A percentile compares a stretch with the other conserved stretches of the same genome.
These are phyloP conservation scores for Muricea muricata DNA, from an alignment of 92 coral and sea anemone species.

Conservation along the genomic window DNA sequence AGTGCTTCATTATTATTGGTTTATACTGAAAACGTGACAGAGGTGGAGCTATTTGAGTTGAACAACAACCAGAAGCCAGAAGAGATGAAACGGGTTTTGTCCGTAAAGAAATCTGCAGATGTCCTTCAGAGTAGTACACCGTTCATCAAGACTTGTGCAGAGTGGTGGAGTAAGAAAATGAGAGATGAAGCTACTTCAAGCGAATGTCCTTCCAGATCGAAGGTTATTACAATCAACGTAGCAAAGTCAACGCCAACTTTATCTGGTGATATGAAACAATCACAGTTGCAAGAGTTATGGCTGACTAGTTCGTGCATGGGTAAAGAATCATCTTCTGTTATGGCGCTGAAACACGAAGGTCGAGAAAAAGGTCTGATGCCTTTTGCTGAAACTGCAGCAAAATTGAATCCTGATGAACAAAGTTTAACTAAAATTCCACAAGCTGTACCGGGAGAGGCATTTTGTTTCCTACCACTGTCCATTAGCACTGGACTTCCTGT, in stretches of 20 bases:
- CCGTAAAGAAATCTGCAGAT: constrained; percentile 63
- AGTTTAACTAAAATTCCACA: constrained; percentile 31
- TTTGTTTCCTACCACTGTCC: constrained; percentile 82
- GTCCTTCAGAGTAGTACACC: not conserved
- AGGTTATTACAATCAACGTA: not conserved
- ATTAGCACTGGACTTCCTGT: constrained; percentile 87
- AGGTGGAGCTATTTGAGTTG: constrained; percentile 56
- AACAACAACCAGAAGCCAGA: constrained; percentile 45
- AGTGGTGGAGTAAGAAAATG: constrained; percentile 32
- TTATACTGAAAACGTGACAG: constrained; percentile 68
- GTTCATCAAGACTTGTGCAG: constrained; percentile 36
- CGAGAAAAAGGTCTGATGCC: constrained; percentile 82
- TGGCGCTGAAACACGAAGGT: constrained; percentile 77
- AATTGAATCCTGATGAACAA: constrained; percentile 28
- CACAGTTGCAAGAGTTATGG: constrained; percentile 62
- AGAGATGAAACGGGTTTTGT: constrained; percentile 56
- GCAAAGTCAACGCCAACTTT: not conserved
- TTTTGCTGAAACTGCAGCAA: constrained; percentile 81
- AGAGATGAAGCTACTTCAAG: not conserved
- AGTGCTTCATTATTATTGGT: constrained; percentile 68
- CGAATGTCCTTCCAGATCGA: not conserved
- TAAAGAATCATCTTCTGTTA: constrained; percentile 69
- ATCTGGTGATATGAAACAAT: constrained; percentile 26
- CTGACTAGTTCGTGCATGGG: constrained; percentile 73
- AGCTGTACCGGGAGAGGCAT: constrained; percentile 77